Base-by-base conservation (phyloP, 2,888 invertebrate genomes). In the Tetragonula carbonaria region DNA sequence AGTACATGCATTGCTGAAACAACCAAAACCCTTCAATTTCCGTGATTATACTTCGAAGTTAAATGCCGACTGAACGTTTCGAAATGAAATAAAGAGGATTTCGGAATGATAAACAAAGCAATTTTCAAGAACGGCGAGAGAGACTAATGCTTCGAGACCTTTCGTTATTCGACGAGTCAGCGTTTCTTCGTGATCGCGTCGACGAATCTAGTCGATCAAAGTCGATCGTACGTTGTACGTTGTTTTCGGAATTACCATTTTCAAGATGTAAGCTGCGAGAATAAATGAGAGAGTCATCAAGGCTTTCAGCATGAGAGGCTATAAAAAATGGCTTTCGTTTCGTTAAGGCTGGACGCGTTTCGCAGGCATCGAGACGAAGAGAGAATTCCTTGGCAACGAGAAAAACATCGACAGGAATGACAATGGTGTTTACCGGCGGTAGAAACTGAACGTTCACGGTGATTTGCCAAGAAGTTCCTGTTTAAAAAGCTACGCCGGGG, bases 371-470 rank as follows among this genome's bases (percentile, higher is more conserved):
- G 28, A n/a, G 57, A 38, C 62, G 45, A 8, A 18, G 75, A 18
- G 75, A 51, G 68, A 75, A 70, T 55, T 68, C 28, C 28, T 33
- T 65, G n/a, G 5, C 11, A n/a, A 45, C n/a, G 53, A 45, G 55
- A 67, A 72, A 78, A 78, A 73, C 73, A 38, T 55, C 18, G 65
- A 14, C 16, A 45, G 78, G 78, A 78, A 66, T 72, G 53, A 72
- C 77, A 78, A 78, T 78, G 38, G 65, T 65, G 23, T 78, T 78
- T 73, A 33, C 73, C 45, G n/a, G n/a, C 28, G 28, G 65, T 70
- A 28, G 65, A 57, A 71, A 77, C 57, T 51, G 28, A 23, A 28
- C 6, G 18, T 11, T n/a, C 14, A 21, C 13, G 59, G n/a, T 50
- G 55, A 71, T 53, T 33, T 23, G 2, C 28, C 18, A 11, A 45